Base-by-base conservation (phyloP, 2,888 invertebrate species). In the Cephonodes hylas region DNA sequence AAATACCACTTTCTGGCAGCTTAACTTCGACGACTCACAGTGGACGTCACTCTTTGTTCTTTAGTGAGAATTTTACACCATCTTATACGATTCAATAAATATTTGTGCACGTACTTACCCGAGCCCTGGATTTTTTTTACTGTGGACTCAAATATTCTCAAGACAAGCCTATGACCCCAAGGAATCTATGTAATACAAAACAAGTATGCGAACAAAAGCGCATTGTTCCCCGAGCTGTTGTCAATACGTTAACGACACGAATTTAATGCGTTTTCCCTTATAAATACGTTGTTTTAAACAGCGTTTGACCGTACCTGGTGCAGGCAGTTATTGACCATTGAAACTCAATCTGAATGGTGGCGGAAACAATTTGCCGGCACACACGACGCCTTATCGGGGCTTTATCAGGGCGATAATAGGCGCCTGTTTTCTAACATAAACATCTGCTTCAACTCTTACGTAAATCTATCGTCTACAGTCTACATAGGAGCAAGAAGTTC, bases 271-370 rank as follows among this genome's bases (percentile, higher is more conserved):
- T 65, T 70, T 72, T 72, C 69, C 71, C 65, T 53, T 69, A 69
- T 76, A 72, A 71, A 77, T 79, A 79, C 71, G 73, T 69, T 67
- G 66, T 69, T 69, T 75, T 81, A 77, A 73, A 80, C 72, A 67
- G 66, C 64, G 63, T 10, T 18, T 23, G 42, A 3, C 23, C 45
- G 15, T 53, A 65, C 68, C 62, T 64, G 63, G 68, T 60, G 65
- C 38, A 64, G 71, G 64, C 62, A 66, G 73, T 83, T 85, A 89
- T 88, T 80, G 85, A 79, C 80, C 78, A 86, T 88, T 86, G 85
- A 87, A 89, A 89, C 80, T 80, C 84, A 88, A 90, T 88, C 86
- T 88, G 84, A 88, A 88, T 86, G 78, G 81, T 84, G 80, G 83
- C 85, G 87, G 89, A 87, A 89, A 88, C 86, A 84, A 86, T 90